phyloP scores from a whole-genome alignment of 2,797 vertebrate species.

The Corythornis leucogaster region DNA sequence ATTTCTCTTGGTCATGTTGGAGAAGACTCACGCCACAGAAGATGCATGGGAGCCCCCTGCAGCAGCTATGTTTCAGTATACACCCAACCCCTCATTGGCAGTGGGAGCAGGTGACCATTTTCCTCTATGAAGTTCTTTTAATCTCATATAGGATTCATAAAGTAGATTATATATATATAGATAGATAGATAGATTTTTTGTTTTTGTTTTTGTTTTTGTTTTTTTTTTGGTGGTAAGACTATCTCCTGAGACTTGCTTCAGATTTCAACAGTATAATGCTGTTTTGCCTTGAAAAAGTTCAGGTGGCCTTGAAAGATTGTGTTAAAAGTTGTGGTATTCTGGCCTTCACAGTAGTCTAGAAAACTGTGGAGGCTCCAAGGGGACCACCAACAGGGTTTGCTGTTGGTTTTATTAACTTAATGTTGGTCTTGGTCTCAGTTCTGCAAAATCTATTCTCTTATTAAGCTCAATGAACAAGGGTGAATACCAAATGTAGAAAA shows the following conservation, averaged over 20 bases:
- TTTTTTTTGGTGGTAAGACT: not conserved
- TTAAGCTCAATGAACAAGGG: not conserved
- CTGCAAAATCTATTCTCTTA: constrained; percentile 16
- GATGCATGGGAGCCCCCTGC: not conserved
- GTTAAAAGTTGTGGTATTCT: not conserved
- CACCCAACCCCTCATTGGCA: not conserved
- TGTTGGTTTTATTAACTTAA: not conserved
- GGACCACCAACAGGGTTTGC: not conserved
- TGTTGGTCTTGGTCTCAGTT: constrained; percentile 4
- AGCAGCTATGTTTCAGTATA: not conserved
- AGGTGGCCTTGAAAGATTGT: not conserved
- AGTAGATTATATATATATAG: not conserved
- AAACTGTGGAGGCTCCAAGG: constrained; percentile 21
- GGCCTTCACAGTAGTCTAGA: constrained; percentile 7
- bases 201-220: too few species aligned
- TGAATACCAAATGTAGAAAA: constrained; percentile 17
- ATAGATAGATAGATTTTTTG: not conserved
- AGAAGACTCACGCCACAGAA: not conserved
- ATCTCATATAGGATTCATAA: not conserved
- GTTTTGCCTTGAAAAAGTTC: not conserved
- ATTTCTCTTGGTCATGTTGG: not conserved
- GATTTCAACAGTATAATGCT: not conserved
- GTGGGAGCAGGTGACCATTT: not conserved
- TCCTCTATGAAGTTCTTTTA: not conserved
- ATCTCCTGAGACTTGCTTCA: not conserved